These are phyloP conservation scores for Monopterus albus DNA, from an alignment of 2,113 vertebrate species.

Conservation along the genomic window DNA sequence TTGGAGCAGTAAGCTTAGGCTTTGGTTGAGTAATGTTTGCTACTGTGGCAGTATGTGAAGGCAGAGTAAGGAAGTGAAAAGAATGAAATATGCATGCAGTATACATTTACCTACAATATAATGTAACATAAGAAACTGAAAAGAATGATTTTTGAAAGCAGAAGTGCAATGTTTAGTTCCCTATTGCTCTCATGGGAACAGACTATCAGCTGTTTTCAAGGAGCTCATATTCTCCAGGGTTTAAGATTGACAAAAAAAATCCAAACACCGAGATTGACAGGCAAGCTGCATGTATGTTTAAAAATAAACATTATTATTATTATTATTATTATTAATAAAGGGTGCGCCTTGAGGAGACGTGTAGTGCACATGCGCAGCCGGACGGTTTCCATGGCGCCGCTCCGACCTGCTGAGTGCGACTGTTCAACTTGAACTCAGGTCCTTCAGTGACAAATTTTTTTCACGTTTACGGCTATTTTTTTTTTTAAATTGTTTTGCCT, in stretches of 20 bases:
- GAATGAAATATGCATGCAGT: background rate
- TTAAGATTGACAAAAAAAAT: background rate
- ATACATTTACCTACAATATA: background rate
- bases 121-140: background rate
- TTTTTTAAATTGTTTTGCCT: background rate
- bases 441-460: background rate
- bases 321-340: too few relatives aligned
- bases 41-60: background rate
- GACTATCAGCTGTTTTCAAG: background rate
- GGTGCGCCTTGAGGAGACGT: background rate
- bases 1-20: background rate
- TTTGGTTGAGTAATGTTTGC: background rate
- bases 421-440: constrained; percentile 56
- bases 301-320: too few relatives aligned
- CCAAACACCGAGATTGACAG: background rate
- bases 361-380: constrained; percentile 49
- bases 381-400: constrained; percentile 70
- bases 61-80: constrained; percentile 30
- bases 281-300: background rate
- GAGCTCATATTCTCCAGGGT: background rate
- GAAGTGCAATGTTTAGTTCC: constrained; percentile 28
- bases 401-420: constrained; percentile 60
- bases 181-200: background rate
- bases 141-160: constrained; percentile 34
- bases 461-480: background rate